Base-by-base conservation (phyloP, 2,113 vertebrate species). In the Drymodes brunneopygia region DNA sequence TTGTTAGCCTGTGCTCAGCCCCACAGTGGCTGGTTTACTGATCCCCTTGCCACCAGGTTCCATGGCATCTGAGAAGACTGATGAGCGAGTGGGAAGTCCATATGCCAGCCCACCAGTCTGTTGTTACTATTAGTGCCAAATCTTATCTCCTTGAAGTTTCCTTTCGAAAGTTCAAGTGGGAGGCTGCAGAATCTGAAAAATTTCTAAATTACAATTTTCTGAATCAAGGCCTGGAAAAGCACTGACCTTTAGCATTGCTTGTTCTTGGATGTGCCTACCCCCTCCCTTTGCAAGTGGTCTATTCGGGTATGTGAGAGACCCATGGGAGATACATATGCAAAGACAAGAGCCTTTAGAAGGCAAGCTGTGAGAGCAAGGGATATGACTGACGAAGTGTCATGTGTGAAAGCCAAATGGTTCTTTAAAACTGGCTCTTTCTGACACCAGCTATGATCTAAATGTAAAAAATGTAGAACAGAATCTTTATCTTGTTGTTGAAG, bases 211-310 rank as follows among this genome's bases (percentile, higher is more conserved):
- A 50, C 38, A 19, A 28, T 88, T 92, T 94, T 90, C 85, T 94
- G 85, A 95, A 72, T 28, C 67, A 44, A 90, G 50, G 72, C 87
- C 79, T 73, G 20, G 75, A 97, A 94, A 96, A 94, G 29, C 45
- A 56, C 7, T 89, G 78, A 86, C 72, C 80, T 94, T 88, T 90
- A 44, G 15, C 56, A 83, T 14, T 64, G 28, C 66, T 45, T 75
- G 21, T 70, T 94, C 71, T 84, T 72, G 74, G 60, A 88, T 36
- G 33, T 28, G 33, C 72, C 82, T 81, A 89, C 27, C 27, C 78
- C 44, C 65, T 74, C 53, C 23, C 58, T 66, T 54, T 88, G 16
- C 0, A 1, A 85, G 67, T 45, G 48, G 27, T 54, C 62, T 65
- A 0, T 47, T 36, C 57, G 86, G 31, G 60, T 74, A 60, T 79